Percentiles rank a stretch among this genome's conserved stretches.
Evolutionary conservation across 1,140 invertebrate genomes (phyloP).

Genomic region (Drosophila fuyamai): DNA sequence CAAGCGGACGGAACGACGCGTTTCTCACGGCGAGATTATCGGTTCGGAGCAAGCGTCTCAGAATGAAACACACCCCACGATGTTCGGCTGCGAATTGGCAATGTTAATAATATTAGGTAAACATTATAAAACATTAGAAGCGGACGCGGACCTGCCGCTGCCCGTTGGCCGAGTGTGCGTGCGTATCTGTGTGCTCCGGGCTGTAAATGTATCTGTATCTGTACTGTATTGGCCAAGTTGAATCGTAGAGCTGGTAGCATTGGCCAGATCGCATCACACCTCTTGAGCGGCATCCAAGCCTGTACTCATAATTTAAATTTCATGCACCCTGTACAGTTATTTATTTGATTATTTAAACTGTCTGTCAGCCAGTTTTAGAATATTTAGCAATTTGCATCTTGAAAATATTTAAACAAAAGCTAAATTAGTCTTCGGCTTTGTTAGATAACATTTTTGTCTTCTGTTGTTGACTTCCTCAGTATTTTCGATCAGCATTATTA

Average conservation of each 20-base stretch:
- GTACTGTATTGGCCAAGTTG: slow-evolving; percentile 4
- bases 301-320: slow-evolving; percentile 34
- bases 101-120: slow-evolving; percentile 83
- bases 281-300: slow-evolving; percentile 42
- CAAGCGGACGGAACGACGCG: slow-evolving; percentile 51
- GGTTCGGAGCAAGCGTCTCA: slow-evolving; percentile 66
- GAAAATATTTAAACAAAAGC: slow-evolving; percentile 8
- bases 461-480: slow-evolving; percentile 24
- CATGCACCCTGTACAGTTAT: slow-evolving; percentile 35
- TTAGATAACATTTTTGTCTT: too few species aligned
- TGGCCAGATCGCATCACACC: slow-evolving; percentile 41
- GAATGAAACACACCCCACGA: slow-evolving; percentile 84
- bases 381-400: slow-evolving; percentile 36
- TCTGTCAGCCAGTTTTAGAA: slow-evolving; percentile 29
- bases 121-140: slow-evolving; percentile 84
- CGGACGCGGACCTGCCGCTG: slow-evolving; percentile 30
- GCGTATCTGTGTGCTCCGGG: slow-evolving; percentile 14
- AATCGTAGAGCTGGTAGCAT: slow-evolving; percentile 19
- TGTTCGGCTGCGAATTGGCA: slow-evolving; percentile 83
- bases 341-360: slow-evolving; percentile 51
- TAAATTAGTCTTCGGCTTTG: slow-evolving; percentile 7
- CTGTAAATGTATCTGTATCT: slow-evolving; percentile 3
- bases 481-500: not conserved
- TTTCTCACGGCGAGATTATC: slow-evolving; percentile 53
- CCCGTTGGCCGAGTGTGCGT: slow-evolving; percentile 18